Percentiles rank a stretch among this genome's conserved stretches.
Evolutionary conservation across 2,797 vertebrate species (phyloP).

Genomic region (Amniataba percoides): DNA sequence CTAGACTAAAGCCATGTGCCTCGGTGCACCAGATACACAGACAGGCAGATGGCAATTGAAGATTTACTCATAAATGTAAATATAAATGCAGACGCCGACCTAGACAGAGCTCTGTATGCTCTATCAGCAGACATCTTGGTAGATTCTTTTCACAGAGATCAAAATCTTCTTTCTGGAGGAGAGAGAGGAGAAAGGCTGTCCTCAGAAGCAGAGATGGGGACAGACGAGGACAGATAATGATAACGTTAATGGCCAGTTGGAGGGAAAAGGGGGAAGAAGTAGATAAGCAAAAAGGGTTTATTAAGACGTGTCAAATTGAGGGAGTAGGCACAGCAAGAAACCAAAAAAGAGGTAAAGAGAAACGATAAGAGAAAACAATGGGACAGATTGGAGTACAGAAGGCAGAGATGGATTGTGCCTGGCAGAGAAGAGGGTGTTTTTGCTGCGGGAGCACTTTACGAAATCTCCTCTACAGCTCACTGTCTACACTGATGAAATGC

Average conservation of each 20-base stretch:
- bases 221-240: constrained; percentile 4
- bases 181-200: not conserved
- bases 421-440: constrained; percentile 53
- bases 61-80: constrained; percentile 44
- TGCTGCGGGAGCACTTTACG: constrained; percentile 46
- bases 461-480: constrained; percentile 52
- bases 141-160: constrained; percentile 19
- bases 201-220: not conserved
- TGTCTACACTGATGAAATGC: constrained; percentile 44
- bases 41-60: constrained; percentile 66
- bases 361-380: constrained; percentile 37
- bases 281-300: constrained; percentile 5
- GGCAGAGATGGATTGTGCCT: constrained; percentile 61
- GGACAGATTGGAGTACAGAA: constrained; percentile 51
- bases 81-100: constrained; percentile 45
- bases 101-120: constrained; percentile 33
- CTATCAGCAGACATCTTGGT: constrained; percentile 6
- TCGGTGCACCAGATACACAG: constrained; percentile 59
- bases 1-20: constrained; percentile 54
- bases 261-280: not conserved
- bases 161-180: constrained; percentile 6
- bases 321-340: constrained; percentile 10
- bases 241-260: no score
- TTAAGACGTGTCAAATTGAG: constrained; percentile 6
- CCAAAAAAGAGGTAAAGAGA: constrained; percentile 18